Percentiles rank a stretch among this genome's conserved stretches.
These are phyloP conservation scores for Drosophila pseudoananassae DNA, from an alignment of 1,140 invertebrate genomes.

Conservation along the genomic window DNA sequence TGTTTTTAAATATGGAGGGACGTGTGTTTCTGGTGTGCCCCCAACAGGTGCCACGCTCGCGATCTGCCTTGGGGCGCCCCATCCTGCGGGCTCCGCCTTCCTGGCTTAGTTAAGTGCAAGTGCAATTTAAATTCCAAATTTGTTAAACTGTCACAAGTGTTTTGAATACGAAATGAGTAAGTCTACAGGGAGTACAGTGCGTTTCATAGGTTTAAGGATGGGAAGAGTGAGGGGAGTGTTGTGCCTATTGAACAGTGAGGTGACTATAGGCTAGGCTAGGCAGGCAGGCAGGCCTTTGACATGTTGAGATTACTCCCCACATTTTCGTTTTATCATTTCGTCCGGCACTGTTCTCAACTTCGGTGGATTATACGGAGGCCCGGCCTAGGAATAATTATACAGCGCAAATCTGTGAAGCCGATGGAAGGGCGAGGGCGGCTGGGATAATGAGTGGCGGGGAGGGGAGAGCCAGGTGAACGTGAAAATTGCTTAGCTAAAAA, in stretches of 20 bases:
- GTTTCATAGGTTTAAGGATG: constrained; percentile 1
- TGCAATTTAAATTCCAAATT: constrained; percentile 80
- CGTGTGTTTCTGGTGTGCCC: constrained; percentile 8
- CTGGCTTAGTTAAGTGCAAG: constrained; percentile 60
- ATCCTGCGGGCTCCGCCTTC: not conserved
- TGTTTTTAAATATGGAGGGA: constrained; percentile 1
- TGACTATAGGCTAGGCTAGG: too few relatives aligned
- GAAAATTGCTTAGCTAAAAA: constrained; percentile 52
- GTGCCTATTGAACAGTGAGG: too few relatives aligned
- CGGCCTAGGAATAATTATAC: constrained; percentile 56
- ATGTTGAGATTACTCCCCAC: not conserved
- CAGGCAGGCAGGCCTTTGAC: too few relatives aligned
- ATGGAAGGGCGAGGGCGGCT: not conserved
- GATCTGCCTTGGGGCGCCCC: not conserved
- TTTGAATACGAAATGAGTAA: constrained; percentile 75
- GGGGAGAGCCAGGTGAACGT: constrained; percentile 33
- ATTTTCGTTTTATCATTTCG: constrained; percentile 12
- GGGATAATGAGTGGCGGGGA: not conserved
- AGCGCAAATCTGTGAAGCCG: constrained; percentile 48
- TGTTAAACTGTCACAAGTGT: constrained; percentile 79
- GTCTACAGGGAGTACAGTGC: constrained; percentile 21
- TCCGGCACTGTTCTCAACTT: constrained; percentile 14
- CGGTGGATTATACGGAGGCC: constrained; percentile 3
- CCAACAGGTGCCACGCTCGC: constrained; percentile 58
- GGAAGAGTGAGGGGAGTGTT: too few relatives aligned